A percentile compares a stretch with the other conserved stretches of the same genome.
These are phyloP conservation scores for Drosophila nasuta DNA, from an alignment of 1,140 invertebrate genomes.

Conservation along the genomic window DNA sequence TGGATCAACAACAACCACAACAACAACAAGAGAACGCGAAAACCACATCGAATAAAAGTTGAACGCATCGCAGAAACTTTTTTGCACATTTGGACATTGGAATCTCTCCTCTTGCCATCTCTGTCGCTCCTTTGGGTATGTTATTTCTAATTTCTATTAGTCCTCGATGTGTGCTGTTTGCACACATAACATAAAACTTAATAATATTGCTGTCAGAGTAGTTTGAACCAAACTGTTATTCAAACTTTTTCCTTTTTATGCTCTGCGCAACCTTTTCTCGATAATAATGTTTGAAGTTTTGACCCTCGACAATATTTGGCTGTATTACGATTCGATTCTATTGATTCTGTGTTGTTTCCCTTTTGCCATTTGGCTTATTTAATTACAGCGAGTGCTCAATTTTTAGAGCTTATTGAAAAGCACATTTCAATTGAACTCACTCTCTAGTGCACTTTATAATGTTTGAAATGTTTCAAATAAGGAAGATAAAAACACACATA, in stretches of 20 bases:
- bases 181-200: conserved; percentile 76
- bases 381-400: conserved; percentile 13
- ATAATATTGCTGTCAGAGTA: conserved; percentile 73
- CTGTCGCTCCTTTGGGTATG: conserved; percentile 35
- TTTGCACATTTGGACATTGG: conserved; percentile 7
- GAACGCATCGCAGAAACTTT: conserved; percentile 42
- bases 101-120: neutral
- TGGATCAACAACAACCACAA: conserved; percentile 46
- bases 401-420: conserved; percentile 18
- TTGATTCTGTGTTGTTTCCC: too few species aligned
- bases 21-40: conserved; percentile 40
- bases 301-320: conserved; percentile 1
- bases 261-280: conserved; percentile 33
- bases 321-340: conserved; percentile 1
- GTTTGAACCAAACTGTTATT: conserved; percentile 43
- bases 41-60: conserved; percentile 54
- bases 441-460: neutral
- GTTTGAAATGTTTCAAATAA: neutral
- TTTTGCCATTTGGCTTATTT: conserved; percentile 15
- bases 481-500: neutral
- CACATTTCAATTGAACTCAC: conserved; percentile 17
- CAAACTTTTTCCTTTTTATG: conserved; percentile 57
- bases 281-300: conserved; percentile 33
- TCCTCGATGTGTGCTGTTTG: conserved; percentile 34
- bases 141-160: conserved; percentile 49